Evolutionary conservation across 2,797 vertebrate species (phyloP), one percentile per base, ranked within the genome.

Genomic region (Triplophysa bombifrons): DNA sequence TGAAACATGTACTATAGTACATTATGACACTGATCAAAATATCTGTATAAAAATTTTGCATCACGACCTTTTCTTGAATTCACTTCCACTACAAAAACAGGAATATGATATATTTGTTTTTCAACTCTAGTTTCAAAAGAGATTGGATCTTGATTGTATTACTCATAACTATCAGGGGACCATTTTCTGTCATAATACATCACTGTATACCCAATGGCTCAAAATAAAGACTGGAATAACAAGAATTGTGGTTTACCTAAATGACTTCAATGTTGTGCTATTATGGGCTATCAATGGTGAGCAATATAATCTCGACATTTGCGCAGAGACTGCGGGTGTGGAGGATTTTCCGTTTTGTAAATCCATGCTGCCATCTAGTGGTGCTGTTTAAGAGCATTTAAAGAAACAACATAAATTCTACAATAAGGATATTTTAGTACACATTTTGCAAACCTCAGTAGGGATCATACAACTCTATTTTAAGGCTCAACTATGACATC

Each of bases 321-420:
- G 44, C 19, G 46, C 12, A 25, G 3, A 46, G 0, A 76, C 7
- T 38, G 50, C 0, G 3, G 14, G 2, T 30, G 13, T 0, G 7
- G 48, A 0, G 14, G 30, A 10, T 7, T 70, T 71, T 69, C 48
- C 25, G 30, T 78, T 38, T 68, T 55, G 0, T 70, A 34, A 80
- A 76, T 48, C 66, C 41, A 81, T 76, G 76, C 84, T 85, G 84
- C 82, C 84, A 80, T 65, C 84, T 77, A 74, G 84, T 80, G 84
- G 82, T 41, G 12, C 4, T 14, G 13, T 9, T n/a, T 6, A 25
- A 9, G 66, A 30, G n/a, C 48, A 56, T 14, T 30, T 5, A 7
- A 2, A 6, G 68, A 34, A 20, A 16, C 9, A 16, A 14, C 25
- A 61, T 16, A 55, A 41, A 16, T 16, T 46, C 12, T 2, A 46